Base-by-base conservation (phyloP, 2,797 vertebrate genomes). In the Pipistrellus pipistrellus region DNA sequence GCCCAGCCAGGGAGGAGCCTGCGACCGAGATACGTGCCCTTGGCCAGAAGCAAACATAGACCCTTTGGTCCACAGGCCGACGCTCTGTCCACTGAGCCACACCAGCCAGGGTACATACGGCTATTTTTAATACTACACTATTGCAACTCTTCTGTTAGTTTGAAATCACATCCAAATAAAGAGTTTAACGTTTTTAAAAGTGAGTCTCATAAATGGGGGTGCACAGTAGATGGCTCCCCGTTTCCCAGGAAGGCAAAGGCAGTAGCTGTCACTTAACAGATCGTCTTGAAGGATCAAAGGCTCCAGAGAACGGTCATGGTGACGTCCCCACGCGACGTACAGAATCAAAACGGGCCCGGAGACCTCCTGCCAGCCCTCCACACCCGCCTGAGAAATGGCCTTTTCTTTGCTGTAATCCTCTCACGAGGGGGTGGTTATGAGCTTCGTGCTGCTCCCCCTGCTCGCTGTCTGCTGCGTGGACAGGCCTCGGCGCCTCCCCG, bases 131-230 rank as follows among this genome's bases (percentile, higher is more conserved):
- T 35, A 73, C 44, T 46, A 20, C 51, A 68, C 73, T 72, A 81
- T 92, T 77, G 27, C 13, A 87, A 78, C 46, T 92, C 96, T 89
- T 32, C 69, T 38, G 21, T 78, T 82, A 25, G 6, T 81, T 76
- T 91, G 80, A 93, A 94, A 89, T 78, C 55, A 46, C 7, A 85
- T 20, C 23, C 77, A 91, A 80, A 85, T 71, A 85, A 94, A 87
- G 89, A 23, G 14, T 41, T 78, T 53, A 35, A 68, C 57, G 41
- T 20, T 30, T 55, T 41, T 4, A 12, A 69, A 73, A 82, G 6
- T 62, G 25, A 25, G 75, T 88, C 21, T 80, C 30, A 87, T 77
- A 21, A 88, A 21, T 35, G 38, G 17, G 78, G 4, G 13, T 32
- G 7, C 46, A 62, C 3, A 25, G 46, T 0, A 72, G 32, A 44